Evolutionary conservation across 2,113 vertebrate genomes (phyloP).

Genomic region (Oryzias javanicus): DNA sequence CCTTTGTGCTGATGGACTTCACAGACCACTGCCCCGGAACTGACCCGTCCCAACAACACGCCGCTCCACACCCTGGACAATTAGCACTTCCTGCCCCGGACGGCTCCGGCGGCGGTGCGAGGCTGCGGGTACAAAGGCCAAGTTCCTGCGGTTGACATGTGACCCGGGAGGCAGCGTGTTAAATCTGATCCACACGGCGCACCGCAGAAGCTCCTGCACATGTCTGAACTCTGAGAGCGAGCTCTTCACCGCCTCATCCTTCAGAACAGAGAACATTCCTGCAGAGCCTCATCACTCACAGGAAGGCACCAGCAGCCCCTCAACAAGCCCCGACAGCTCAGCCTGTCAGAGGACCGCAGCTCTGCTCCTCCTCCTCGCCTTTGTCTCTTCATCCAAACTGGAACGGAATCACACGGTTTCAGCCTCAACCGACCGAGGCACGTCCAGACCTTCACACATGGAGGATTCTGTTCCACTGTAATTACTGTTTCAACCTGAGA

Average conservation of each 20-base stretch:
- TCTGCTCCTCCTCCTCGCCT: too few species aligned
- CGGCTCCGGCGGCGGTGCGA: too few species aligned
- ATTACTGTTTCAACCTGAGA: too few species aligned
- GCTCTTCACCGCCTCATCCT: not conserved
- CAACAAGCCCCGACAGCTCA: constrained; percentile 24
- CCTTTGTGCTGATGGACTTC: not conserved
- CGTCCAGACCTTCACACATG: too few species aligned
- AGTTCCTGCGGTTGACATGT: not conserved
- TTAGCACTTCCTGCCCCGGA: constrained; percentile 11
- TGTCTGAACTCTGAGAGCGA: not conserved
- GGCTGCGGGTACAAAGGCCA: constrained; percentile 1
- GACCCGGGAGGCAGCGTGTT: not conserved
- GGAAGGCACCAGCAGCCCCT: constrained; percentile 10
- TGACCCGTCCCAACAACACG: constrained; percentile 8
- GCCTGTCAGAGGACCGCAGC: too few species aligned
- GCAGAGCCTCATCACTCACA: not conserved
- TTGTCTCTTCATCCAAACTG: too few species aligned
- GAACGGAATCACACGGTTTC: too few species aligned
- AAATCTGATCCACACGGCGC: constrained; percentile 4
- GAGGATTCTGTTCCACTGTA: too few species aligned
- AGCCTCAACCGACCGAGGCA: too few species aligned
- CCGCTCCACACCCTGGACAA: not conserved
- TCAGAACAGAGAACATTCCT: constrained; percentile 37
- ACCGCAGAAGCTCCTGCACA: not conserved
- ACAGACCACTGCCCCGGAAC: not conserved